Evolutionary conservation across 35 echinoderm and acorn worm species (phyloP).

Genomic region (Ptychodera flava): DNA sequence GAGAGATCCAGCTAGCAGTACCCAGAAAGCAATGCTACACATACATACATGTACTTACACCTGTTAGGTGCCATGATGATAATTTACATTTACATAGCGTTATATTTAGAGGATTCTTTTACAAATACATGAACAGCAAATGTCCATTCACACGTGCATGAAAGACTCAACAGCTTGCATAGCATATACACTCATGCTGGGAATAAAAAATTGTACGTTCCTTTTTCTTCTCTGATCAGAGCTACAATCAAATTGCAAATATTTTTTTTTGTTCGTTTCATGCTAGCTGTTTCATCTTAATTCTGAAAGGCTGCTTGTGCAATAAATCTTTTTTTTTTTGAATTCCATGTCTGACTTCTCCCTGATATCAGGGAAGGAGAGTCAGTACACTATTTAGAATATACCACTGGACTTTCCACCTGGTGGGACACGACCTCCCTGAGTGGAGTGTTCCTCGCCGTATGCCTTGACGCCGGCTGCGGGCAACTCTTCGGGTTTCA

Average conservation of each 20-base stretch:
- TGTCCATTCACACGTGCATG: neutral
- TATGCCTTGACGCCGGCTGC: neutral
- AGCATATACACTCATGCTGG: neutral
- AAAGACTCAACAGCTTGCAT: constrained; percentile 1
- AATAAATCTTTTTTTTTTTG: neutral
- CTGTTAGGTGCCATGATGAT: no score
- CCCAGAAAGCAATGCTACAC: no score
- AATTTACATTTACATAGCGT: no score
- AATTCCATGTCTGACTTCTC: neutral
- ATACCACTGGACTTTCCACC: neutral
- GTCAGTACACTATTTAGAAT: neutral
- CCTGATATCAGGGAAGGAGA: neutral
- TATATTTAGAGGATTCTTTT: no score
- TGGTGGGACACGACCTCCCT: neutral
- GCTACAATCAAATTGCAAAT: no score
- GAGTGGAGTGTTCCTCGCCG: neutral
- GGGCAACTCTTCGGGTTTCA: neutral
- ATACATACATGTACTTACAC: no score
- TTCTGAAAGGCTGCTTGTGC: no score
- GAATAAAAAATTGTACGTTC: no score
- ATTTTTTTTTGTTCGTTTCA: no score
- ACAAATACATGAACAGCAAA: neutral
- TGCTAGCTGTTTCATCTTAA: no score
- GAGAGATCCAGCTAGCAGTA: no score
- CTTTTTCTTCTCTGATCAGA: no score